These are phyloP conservation scores for Stictocephala bisonia DNA, from an alignment of 2,888 invertebrate species.

Conservation along the genomic window DNA sequence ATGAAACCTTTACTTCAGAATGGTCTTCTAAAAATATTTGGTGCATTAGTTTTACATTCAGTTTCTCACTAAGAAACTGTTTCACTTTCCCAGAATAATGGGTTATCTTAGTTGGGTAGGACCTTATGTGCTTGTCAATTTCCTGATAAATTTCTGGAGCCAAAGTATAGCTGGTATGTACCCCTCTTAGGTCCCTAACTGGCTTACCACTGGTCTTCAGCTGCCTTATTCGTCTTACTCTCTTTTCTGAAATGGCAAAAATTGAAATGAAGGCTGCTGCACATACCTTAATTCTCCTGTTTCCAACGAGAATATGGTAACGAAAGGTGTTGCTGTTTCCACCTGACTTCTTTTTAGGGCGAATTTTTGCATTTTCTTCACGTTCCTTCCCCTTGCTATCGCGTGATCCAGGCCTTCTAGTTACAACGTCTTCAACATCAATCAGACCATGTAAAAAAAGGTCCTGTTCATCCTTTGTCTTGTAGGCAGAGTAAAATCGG, in stretches of 20 bases:
- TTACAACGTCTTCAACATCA: background rate
- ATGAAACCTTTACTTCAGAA: constrained; percentile 45
- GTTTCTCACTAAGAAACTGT: background rate
- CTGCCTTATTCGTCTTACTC: constrained; percentile 1
- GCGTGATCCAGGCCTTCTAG: background rate
- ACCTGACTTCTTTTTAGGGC: background rate
- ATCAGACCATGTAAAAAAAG: constrained; percentile 8
- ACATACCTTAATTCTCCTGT: background rate
- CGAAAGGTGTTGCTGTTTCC: background rate
- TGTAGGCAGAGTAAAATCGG: background rate
- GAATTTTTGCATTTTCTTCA: background rate
- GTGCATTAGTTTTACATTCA: constrained; percentile 17
- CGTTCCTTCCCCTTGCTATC: background rate
- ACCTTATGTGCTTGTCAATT: background rate
- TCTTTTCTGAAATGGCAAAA: constrained; percentile 5
- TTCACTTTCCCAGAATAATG: constrained; percentile 18
- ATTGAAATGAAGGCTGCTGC: background rate
- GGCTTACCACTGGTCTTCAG: background rate
- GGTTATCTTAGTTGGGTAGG: background rate
- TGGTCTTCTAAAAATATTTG: background rate
- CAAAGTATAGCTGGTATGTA: background rate
- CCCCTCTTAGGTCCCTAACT: background rate
- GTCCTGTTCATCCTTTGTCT: constrained; percentile 21
- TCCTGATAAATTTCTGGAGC: background rate
- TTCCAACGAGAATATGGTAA: background rate